A percentile compares a stretch with the other conserved stretches of the same genome.
phyloP scores from a whole-genome alignment of 1,140 invertebrate genomes.

The Eufriesea mexicana region DNA sequence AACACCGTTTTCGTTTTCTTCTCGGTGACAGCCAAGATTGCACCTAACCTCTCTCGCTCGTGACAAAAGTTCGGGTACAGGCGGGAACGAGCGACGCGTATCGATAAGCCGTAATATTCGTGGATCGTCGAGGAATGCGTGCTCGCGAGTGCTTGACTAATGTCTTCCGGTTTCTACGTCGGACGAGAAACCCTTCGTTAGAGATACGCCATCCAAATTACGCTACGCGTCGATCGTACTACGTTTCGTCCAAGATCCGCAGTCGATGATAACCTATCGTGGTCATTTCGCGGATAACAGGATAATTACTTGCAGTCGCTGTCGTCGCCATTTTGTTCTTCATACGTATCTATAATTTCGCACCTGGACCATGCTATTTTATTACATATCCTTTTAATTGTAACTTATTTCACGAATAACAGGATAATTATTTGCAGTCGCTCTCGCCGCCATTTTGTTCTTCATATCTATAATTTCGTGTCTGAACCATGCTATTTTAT shows the following conservation, averaged over 20 bases:
- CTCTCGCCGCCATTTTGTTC: too few relatives aligned
- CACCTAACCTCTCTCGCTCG: too few relatives aligned
- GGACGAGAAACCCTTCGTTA: constrained; percentile 15
- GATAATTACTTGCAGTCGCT: neutral
- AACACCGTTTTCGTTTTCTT: neutral
- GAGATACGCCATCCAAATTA: neutral
- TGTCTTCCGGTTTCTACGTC: constrained; percentile 26
- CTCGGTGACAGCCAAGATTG: neutral
- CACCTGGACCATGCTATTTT: too few relatives aligned
- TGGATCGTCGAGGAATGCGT: constrained; percentile 1
- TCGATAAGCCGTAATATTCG: neutral
- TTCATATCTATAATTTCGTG: neutral
- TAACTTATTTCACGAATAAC: too few relatives aligned
- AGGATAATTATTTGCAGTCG: too few relatives aligned
- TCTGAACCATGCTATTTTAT: too few relatives aligned
- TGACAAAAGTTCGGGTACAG: neutral
- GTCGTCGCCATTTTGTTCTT: too few relatives aligned
- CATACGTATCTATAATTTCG: neutral
- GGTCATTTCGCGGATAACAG: neutral
- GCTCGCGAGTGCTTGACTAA: constrained; percentile 10
- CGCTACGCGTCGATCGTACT: neutral
- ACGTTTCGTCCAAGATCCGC: neutral
- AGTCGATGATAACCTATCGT: neutral
- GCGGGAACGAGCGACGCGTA: neutral
- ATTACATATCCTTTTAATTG: too few relatives aligned